Evolutionary conservation across 2,113 vertebrate species (phyloP).

Genomic region (Apistogramma diplotaenia): DNA sequence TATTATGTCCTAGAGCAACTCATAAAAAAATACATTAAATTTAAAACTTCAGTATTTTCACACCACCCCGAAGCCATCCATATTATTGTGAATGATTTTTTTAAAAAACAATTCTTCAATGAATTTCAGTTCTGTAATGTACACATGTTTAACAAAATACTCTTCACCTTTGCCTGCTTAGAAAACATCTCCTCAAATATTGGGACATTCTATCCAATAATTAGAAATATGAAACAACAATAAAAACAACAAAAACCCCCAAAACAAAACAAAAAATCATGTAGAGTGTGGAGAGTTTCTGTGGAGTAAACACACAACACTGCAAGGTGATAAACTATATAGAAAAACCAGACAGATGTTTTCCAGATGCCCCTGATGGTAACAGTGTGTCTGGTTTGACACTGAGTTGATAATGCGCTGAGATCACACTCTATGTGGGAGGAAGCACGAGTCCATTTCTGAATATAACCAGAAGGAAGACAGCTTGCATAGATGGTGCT

Average conservation of each 20-base stretch:
- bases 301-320: background rate
- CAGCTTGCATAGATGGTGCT: slow-evolving; percentile 48
- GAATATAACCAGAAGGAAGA: slow-evolving; percentile 51
- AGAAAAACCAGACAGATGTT: slow-evolving; percentile 40
- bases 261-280: background rate
- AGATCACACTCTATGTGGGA: slow-evolving; percentile 42
- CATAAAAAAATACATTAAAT: background rate
- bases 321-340: background rate
- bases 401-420: background rate
- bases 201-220: background rate
- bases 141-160: background rate
- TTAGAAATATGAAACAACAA: background rate
- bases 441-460: slow-evolving; percentile 42
- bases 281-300: background rate
- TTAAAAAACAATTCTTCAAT: background rate
- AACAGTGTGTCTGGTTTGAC: background rate
- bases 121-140: slow-evolving; percentile 29
- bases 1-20: background rate
- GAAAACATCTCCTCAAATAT: slow-evolving; percentile 13
- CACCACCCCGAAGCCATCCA: background rate
- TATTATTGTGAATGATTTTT: background rate
- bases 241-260: background rate
- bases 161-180: slow-evolving; percentile 26
- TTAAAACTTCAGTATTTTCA: background rate
- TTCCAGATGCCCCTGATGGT: slow-evolving; percentile 5